These are phyloP conservation scores for Ichneumon xanthorius DNA, from an alignment of 2,888 invertebrate species.

Conservation along the genomic window DNA sequence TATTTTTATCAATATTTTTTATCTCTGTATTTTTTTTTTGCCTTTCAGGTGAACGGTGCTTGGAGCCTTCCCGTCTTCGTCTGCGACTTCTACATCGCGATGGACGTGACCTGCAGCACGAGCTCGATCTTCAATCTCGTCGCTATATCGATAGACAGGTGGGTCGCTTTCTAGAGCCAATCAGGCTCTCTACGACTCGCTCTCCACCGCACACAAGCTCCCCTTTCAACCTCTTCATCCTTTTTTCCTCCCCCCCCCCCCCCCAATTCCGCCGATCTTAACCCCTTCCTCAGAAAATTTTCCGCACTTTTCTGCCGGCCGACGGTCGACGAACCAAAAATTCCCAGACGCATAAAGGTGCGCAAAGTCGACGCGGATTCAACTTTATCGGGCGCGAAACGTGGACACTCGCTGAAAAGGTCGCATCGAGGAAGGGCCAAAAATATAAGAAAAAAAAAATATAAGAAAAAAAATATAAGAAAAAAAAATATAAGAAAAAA, in stretches of 20 bases:
- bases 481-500: too few species aligned
- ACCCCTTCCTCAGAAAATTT: too few species aligned
- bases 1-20: constrained; percentile 36
- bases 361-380: not conserved
- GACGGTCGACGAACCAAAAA: not conserved
- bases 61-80: constrained; percentile 96
- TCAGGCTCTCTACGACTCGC: not conserved
- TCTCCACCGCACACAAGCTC: not conserved
- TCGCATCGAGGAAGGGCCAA: not conserved
- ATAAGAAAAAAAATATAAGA: too few species aligned
- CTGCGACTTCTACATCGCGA: constrained; percentile 98
- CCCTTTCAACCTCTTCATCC: not conserved
- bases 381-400: constrained; percentile 26
- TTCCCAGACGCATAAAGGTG: not conserved
- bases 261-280: constrained; percentile 1
- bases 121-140: constrained; percentile 99
- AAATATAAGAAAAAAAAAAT: constrained; percentile 1
- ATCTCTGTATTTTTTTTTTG: constrained; percentile 59
- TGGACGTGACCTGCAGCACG: constrained; percentile 98
- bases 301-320: not conserved
- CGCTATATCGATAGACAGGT: constrained; percentile 99
- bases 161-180: constrained; percentile 79
- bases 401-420: constrained; percentile 41
- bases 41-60: constrained; percentile 92
- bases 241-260: not conserved